These are phyloP conservation scores for Campoletis raptor DNA, from an alignment of 2,888 invertebrate genomes.

Conservation along the genomic window DNA sequence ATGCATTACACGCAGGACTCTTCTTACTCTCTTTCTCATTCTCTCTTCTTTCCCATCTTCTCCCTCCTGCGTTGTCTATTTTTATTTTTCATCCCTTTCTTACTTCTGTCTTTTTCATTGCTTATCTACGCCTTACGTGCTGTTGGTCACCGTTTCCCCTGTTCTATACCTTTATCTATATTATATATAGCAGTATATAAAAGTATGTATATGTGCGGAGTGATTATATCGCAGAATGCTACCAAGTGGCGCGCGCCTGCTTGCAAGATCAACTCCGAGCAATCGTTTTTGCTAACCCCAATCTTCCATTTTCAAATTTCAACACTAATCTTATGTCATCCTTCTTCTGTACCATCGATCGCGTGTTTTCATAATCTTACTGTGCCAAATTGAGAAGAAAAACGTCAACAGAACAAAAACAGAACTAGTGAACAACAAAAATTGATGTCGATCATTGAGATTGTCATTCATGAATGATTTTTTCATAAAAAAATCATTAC, in stretches of 20 bases:
- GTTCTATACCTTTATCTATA: conserved; percentile 41
- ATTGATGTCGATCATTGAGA: not conserved
- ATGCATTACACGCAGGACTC: conserved; percentile 76
- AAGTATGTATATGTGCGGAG: conserved; percentile 2
- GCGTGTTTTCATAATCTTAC: not conserved
- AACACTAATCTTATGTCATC: conserved; percentile 37
- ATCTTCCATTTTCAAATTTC: conserved; percentile 38
- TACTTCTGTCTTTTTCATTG: conserved; percentile 61
- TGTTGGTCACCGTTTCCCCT: conserved; percentile 53
- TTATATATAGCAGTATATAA: conserved; percentile 13
- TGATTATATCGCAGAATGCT: conserved; percentile 40
- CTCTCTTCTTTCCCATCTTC: conserved; percentile 44
- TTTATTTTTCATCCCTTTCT: conserved; percentile 63
- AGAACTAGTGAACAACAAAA: conserved; percentile 1
- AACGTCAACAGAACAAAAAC: conserved; percentile 6
- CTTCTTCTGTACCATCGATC: conserved; percentile 23
- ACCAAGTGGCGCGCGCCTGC: conserved; percentile 36
- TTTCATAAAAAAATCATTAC: not conserved
- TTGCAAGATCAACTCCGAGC: conserved; percentile 32
- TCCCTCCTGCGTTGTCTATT: conserved; percentile 14
- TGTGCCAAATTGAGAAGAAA: not conserved
- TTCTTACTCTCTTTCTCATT: conserved; percentile 68
- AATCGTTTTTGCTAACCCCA: conserved; percentile 19
- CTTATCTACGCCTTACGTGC: conserved; percentile 65
- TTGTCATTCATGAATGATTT: conserved; percentile 4